phyloP scores from a whole-genome alignment of 1,140 invertebrate genomes.

The Drosophila oshimai region DNA sequence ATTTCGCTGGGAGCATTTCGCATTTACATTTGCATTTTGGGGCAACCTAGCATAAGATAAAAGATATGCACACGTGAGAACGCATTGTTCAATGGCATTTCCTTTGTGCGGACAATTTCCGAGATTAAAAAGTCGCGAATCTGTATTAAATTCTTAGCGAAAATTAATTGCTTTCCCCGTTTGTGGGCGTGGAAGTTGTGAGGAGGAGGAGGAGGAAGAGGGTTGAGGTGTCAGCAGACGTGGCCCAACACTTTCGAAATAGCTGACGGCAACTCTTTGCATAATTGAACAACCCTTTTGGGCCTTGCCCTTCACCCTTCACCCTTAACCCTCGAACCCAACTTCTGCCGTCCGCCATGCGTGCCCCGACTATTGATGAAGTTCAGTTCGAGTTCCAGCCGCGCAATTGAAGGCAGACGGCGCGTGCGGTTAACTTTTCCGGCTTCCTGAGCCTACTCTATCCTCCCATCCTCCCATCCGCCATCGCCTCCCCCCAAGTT shows the following conservation, averaged over 20 bases:
- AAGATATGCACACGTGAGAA: constrained; percentile 8
- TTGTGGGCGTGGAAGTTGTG: too few relatives aligned
- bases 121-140: constrained; percentile 54
- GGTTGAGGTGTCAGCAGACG: not conserved
- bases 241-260: constrained; percentile 13
- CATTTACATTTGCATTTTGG: constrained; percentile 25
- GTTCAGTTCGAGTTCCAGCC: too few relatives aligned
- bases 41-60: not conserved
- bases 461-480: not conserved
- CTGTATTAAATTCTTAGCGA: constrained; percentile 42
- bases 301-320: not conserved
- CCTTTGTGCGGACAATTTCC: constrained; percentile 41
- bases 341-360: constrained; percentile 17
- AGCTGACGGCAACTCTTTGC: constrained; percentile 39
- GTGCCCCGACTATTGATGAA: constrained; percentile 67
- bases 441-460: constrained; percentile 32
- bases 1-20: constrained; percentile 15
- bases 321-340: too few relatives aligned
- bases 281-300: constrained; percentile 33
- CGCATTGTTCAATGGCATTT: constrained; percentile 19
- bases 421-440: constrained; percentile 59
- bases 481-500: not conserved
- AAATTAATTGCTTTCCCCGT: constrained; percentile 57
- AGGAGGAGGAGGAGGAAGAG: too few relatives aligned
- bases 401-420: constrained; percentile 58